Percentiles rank a stretch among this genome's conserved stretches.
Evolutionary conservation across 2,888 invertebrate species (phyloP).

Genomic region (Tetranychus piercei): DNA sequence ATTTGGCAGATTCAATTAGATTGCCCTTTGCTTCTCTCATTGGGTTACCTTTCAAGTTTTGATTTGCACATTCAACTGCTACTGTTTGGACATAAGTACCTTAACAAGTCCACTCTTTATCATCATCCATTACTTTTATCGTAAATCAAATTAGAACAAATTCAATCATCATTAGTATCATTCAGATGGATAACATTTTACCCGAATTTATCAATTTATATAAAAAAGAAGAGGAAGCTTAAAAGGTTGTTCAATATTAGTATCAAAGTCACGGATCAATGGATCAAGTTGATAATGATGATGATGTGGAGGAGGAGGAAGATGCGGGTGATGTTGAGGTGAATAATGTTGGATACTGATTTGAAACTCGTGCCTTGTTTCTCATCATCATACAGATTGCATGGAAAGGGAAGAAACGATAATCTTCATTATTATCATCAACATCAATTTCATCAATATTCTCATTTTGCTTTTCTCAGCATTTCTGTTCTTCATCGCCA

Average conservation of each 20-base stretch:
- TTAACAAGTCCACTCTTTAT: background rate
- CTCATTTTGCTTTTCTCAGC: too few relatives aligned
- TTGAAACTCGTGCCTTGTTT: background rate
- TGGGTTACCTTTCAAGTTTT: background rate
- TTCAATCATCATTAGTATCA: background rate
- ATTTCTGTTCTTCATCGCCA: too few relatives aligned
- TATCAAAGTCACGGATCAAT: too few relatives aligned
- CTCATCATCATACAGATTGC: background rate
- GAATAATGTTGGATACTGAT: background rate
- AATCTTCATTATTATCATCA: too few relatives aligned
- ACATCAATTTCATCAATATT: too few relatives aligned
- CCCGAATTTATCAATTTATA: background rate
- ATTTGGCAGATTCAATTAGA: too few relatives aligned
- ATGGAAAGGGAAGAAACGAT: too few relatives aligned
- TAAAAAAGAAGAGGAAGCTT: too few relatives aligned
- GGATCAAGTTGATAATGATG: background rate
- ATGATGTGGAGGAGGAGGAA: background rate
- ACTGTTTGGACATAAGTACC: background rate
- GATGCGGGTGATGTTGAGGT: background rate
- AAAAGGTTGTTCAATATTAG: too few relatives aligned
- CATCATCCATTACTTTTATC: background rate
- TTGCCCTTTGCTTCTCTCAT: too few relatives aligned
- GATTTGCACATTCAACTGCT: background rate
- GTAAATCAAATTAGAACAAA: too few relatives aligned
- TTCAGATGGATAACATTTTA: background rate